phyloP scores from a whole-genome alignment of 2,888 invertebrate species.

The Thereva nobilitata region DNA sequence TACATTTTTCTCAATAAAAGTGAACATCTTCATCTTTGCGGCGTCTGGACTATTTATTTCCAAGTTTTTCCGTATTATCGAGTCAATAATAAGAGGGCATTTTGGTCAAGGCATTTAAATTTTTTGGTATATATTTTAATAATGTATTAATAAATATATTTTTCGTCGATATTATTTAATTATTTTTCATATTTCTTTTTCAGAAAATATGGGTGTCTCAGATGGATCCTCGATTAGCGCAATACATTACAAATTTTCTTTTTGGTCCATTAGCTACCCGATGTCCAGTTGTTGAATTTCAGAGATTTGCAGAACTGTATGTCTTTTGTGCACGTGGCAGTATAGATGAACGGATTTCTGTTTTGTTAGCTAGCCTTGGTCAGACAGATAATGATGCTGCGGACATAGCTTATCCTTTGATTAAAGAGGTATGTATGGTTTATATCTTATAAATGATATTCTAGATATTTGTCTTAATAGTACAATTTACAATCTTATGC shows the following conservation, averaged over 20 bases:
- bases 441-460: not conserved
- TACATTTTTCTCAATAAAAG: too few relatives aligned
- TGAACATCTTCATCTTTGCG: too few relatives aligned
- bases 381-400: slow-evolving; percentile 61
- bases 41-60: too few relatives aligned
- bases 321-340: slow-evolving; percentile 72
- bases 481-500: too few relatives aligned
- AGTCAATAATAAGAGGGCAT: too few relatives aligned
- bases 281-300: slow-evolving; percentile 63
- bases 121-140: too few relatives aligned
- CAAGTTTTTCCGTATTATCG: too few relatives aligned
- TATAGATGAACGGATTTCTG: slow-evolving; percentile 66
- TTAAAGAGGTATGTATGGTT: slow-evolving; percentile 63
- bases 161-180: slow-evolving; percentile 40
- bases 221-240: slow-evolving; percentile 69
- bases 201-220: slow-evolving; percentile 73
- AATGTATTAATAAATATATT: not conserved
- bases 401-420: slow-evolving; percentile 65
- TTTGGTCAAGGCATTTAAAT: too few relatives aligned
- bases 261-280: slow-evolving; percentile 64
- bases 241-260: slow-evolving; percentile 70
- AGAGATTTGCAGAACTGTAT: slow-evolving; percentile 70
- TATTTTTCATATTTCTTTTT: slow-evolving; percentile 46
- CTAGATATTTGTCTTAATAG: not conserved
- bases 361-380: slow-evolving; percentile 64